Base-by-base conservation (phyloP, 1,140 invertebrate species). In the Cylas formicarius region DNA sequence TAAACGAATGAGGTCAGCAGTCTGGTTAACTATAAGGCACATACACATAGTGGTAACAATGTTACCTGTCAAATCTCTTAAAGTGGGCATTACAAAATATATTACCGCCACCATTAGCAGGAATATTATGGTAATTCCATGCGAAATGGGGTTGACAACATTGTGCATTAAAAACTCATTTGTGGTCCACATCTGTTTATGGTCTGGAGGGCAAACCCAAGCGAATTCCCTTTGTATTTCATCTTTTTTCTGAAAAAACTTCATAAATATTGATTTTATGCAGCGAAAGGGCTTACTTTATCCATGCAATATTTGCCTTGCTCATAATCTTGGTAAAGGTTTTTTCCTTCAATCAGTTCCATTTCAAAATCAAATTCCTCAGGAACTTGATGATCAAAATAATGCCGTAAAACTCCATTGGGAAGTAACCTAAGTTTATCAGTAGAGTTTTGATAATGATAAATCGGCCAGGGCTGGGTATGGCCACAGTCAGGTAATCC, bases 71-170 rank as follows among this genome's bases (percentile, higher is more conserved):
- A 89, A 67, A 70, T 90, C 85, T 54, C 84, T 67, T 31, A 90
- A 68, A 24, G 86, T 86, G n/a, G 84, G 84, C 46, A 90, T 66
- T 11, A 88, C 78, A 63, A 88, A 88, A 58, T 88, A 87, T 38
- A 87, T 75, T n/a, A 88, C 75, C 4, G 84, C 80, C 8, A 86
- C 77, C 1, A 80, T 58, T n/a, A 87, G 58, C 47, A 83, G 78
- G 38, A 82, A 77, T 4, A 77, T 67, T 42, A 88, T 79, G 2
- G 81, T 72, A 21, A 86, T 72, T 0, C 73, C 76, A 61, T 85
- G 82, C 37, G 84, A 83, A 24, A 80, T 67, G 10, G 85, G 84
- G 67, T 86, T 82, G 0, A 87, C 59, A 21, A 86, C 73, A 62
- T 81, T 80, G 33, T 72, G 75, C 66, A 89, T 74, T 11, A 88